Evolutionary conservation across 2,888 invertebrate species (phyloP), one percentile per base, ranked within the genome.

Genomic region (Acronicta psi): DNA sequence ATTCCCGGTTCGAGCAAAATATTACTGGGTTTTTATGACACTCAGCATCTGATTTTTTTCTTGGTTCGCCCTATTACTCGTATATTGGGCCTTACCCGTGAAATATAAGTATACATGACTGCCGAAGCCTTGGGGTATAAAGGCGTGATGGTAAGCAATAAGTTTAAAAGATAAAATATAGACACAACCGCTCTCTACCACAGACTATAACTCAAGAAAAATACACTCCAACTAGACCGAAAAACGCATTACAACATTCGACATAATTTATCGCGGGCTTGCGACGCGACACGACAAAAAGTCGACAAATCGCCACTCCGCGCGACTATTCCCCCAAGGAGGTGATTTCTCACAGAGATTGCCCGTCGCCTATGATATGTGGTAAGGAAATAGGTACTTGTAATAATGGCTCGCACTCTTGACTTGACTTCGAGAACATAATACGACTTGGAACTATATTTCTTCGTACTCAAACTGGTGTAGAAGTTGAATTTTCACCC

Each of bases 271-370:
- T 70, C 34, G 45, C 63, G 49, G 47, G 57, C 62, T 72, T 73
- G 66, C 72, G 70, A 74, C 53, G 56, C 54, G 73, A 73, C 66
- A 61, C 74, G 75, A 80, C 77, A 82, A 81, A 81, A 82, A 77
- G 66, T 67, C 71, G 79, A 82, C 82, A 82, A 83, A 84, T 84
- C 77, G 80, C 78, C 80, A 79, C 80, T 80, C 79, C 50, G 55
- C 52, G 60, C 63, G 67, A 66, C 77, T 72, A 59, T 60, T 71
- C 77, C 67, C 69, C 3, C 18, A 76, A 62, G 76, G 59, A 66
- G 75, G 59, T 46, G 66, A 82, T 82, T 75, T 73, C 60, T 81
- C 80, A 79, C 59, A 41, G 64, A 73, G 77, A 81, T 81, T 81
- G 74, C 79, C 56, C 56, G 54, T 69, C 62, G 47, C 9, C 54